Conservation (phyloP, 2,888 invertebrate species). For the Parapristionchus giblindavisi region DNA sequence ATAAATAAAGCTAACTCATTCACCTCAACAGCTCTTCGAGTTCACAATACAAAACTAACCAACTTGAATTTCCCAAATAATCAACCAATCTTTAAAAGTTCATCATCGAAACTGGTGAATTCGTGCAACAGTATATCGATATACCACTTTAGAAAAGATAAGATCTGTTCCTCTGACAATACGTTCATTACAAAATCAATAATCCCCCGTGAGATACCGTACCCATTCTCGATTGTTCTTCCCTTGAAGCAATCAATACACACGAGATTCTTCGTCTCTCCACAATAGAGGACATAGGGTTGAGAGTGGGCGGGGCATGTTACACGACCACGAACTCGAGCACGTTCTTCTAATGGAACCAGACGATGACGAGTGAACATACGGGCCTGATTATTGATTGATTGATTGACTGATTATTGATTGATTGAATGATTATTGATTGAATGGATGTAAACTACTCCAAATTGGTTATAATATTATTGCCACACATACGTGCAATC, state of each 20-base stretch:
- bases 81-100: neutral
- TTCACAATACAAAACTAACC: no score
- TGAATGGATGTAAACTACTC: no score
- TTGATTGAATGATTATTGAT: neutral
- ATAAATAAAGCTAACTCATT: no score
- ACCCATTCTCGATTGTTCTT: conserved; percentile 71
- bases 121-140: no score
- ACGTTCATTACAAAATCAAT: neutral
- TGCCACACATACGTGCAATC: no score
- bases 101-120: neutral
- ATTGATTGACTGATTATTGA: neutral
- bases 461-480: no score
- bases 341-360: conserved; percentile 76
- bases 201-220: neutral
- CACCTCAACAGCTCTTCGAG: no score
- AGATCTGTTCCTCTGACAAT: neutral
- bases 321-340: conserved; percentile 57
- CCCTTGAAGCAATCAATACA: conserved; percentile 81
- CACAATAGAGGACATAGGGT: conserved; percentile 73
- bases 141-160: no score
- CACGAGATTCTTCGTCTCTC: conserved; percentile 78
- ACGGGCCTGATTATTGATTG: conserved; percentile 74
- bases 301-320: conserved; percentile 76
- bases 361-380: conserved; percentile 82
- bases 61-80: no score